These are phyloP conservation scores for Gymnocheta viridis DNA, from an alignment of 2,888 invertebrate genomes.

Conservation along the genomic window DNA sequence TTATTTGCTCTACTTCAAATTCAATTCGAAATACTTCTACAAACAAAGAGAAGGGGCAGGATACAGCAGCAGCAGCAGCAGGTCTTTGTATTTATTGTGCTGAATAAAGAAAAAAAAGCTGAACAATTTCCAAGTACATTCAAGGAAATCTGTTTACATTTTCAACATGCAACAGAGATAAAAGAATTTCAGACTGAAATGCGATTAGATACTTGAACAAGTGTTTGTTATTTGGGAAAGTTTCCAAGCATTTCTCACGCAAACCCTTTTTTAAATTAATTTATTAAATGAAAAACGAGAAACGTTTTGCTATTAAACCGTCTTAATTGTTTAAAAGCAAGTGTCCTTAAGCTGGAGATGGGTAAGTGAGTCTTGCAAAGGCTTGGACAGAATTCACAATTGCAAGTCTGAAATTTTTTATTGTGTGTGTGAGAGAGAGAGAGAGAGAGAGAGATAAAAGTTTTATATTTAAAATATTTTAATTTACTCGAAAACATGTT, in stretches of 20 bases:
- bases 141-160: constrained; percentile 43
- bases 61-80: background rate
- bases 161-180: background rate
- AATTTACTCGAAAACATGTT: too few species aligned
- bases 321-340: background rate
- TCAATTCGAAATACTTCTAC: background rate
- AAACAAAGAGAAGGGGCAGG: background rate
- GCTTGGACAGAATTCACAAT: too few species aligned
- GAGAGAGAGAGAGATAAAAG: too few species aligned
- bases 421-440: too few species aligned
- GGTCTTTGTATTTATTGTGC: background rate
- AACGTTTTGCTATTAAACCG: background rate
- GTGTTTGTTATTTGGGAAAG: background rate
- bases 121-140: background rate
- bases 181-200: constrained; percentile 11
- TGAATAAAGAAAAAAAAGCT: background rate
- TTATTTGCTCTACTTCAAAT: constrained; percentile 61
- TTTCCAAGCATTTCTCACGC: background rate
- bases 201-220: background rate
- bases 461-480: too few species aligned
- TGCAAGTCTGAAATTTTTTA: too few species aligned
- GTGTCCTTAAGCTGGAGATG: background rate
- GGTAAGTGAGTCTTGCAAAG: background rate
- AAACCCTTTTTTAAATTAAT: background rate
- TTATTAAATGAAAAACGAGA: background rate